Evolutionary conservation across 1,140 invertebrate species (phyloP).

Genomic region (Calephelis virginiensis): DNA sequence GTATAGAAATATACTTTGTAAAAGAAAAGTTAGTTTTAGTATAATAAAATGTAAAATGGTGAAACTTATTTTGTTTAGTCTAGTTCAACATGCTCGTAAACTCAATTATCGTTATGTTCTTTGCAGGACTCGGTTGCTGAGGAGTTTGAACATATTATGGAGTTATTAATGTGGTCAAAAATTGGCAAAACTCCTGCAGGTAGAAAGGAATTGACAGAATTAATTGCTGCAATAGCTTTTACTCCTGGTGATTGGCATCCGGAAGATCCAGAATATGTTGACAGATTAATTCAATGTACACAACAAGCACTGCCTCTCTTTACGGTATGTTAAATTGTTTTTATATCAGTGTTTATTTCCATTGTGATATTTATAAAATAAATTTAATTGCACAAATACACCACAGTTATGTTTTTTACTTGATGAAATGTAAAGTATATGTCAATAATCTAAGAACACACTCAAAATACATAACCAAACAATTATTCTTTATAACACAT

Average conservation of each 20-base stretch:
- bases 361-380: background rate
- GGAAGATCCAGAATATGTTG: constrained; percentile 86
- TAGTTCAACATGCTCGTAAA: background rate
- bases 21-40: no score
- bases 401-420: no score
- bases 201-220: constrained; percentile 91
- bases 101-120: constrained; percentile 1
- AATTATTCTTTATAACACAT: no score
- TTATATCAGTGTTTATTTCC: no score
- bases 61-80: no score
- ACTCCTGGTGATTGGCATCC: constrained; percentile 89
- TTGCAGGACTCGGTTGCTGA: constrained; percentile 91
- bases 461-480: no score
- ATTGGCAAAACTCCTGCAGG: constrained; percentile 89
- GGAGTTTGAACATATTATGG: constrained; percentile 95
- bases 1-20: no score
- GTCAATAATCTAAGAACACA: no score
- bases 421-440: no score
- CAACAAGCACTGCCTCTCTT: constrained; percentile 92
- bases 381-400: constrained; percentile 22
- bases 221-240: constrained; percentile 90
- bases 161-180: constrained; percentile 88
- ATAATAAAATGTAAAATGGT: no score
- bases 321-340: constrained; percentile 84
- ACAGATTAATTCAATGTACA: constrained; percentile 90